A percentile compares a stretch with the other conserved stretches of the same genome.
These are phyloP conservation scores for Apolygus lucorum DNA, from an alignment of 1,140 invertebrate species.

Conservation along the genomic window DNA sequence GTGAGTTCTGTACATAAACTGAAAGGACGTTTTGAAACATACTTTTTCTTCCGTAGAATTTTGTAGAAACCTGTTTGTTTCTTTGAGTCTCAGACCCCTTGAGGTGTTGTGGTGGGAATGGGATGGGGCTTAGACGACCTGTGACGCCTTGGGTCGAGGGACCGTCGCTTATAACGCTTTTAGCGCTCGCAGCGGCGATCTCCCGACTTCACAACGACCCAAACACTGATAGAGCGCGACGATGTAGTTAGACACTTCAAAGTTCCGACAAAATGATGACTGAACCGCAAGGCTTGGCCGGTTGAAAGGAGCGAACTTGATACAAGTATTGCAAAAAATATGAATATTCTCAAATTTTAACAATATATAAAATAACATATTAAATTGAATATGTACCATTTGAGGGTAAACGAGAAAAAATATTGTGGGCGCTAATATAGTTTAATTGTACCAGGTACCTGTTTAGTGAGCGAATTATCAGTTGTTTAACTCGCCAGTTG, in stretches of 20 bases:
- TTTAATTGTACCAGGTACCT: too few relatives aligned
- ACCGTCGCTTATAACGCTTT: background rate
- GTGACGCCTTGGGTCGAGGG: conserved; percentile 3
- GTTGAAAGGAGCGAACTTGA: background rate
- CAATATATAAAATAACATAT: too few relatives aligned
- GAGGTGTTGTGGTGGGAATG: background rate
- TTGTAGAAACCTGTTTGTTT: conserved; percentile 7
- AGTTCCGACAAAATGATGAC: background rate
- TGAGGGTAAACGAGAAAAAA: too few relatives aligned
- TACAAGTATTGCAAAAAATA: too few relatives aligned
- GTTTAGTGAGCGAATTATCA: too few relatives aligned
- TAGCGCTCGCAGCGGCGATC: background rate
- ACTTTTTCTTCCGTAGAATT: background rate
- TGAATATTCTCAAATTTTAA: too few relatives aligned
- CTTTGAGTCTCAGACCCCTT: conserved; percentile 5
- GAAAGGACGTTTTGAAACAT: background rate
- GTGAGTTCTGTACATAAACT: too few relatives aligned
- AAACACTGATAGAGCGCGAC: background rate
- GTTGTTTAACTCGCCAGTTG: too few relatives aligned
- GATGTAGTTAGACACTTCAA: background rate
- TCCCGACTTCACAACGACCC: conserved; percentile 12
- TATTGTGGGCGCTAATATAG: too few relatives aligned
- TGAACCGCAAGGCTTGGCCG: background rate
- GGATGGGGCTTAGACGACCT: conserved; percentile 1
- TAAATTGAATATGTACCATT: too few relatives aligned